phyloP scores from a whole-genome alignment of 2,888 invertebrate species.

The Eulithis testata region DNA sequence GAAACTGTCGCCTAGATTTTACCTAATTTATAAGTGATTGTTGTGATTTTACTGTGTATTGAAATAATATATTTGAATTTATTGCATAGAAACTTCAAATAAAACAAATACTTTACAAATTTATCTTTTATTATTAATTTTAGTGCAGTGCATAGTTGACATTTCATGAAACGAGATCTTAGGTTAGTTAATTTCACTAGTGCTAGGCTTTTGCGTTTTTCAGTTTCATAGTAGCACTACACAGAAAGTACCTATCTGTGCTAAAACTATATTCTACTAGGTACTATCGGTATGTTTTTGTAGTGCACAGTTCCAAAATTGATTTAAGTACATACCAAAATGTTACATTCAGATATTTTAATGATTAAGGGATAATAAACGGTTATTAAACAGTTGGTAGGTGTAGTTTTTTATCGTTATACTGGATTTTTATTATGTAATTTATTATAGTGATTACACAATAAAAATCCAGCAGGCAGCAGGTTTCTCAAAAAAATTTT shows the following conservation, averaged over 20 bases:
- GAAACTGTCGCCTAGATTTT: too few species aligned
- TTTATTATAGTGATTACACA: too few species aligned
- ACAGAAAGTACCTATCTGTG: conserved; percentile 45
- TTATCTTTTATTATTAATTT: conserved; percentile 70
- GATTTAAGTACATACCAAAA: conserved; percentile 53
- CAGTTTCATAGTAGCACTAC: conserved; percentile 66
- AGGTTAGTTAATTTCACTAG: conserved; percentile 42
- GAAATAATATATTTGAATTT: too few species aligned
- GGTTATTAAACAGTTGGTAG: neutral
- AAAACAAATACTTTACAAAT: conserved; percentile 45
- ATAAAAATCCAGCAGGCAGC: too few species aligned
- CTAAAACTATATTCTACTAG: conserved; percentile 36
- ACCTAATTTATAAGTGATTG: too few species aligned
- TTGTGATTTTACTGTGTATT: too few species aligned
- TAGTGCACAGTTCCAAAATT: conserved; percentile 40
- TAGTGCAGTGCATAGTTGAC: conserved; percentile 74
- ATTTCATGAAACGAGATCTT: conserved; percentile 73
- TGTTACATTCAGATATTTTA: conserved; percentile 31
- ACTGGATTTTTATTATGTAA: too few species aligned
- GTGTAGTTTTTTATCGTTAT: too few species aligned
- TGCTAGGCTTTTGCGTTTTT: conserved; percentile 45
- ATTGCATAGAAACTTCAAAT: neutral
- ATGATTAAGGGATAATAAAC: conserved; percentile 24
- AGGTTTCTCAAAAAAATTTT: too few species aligned
- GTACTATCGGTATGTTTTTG: conserved; percentile 40